phyloP scores from a whole-genome alignment of 2,797 vertebrate species.

The Tolypeutes matacus region DNA sequence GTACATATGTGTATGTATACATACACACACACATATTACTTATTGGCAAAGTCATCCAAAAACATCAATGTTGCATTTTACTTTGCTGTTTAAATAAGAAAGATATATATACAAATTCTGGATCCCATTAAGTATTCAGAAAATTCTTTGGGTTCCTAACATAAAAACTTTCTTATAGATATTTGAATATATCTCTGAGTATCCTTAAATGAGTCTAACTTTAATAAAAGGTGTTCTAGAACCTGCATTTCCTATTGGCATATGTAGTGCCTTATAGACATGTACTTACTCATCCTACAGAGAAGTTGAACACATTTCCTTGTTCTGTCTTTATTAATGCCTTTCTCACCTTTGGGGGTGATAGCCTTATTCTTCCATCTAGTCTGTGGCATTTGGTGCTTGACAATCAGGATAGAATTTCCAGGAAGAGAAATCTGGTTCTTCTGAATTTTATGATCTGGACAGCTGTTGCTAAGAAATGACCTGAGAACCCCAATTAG shows the following conservation, averaged over 20 bases:
- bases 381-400: slow-evolving; percentile 46
- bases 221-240: slow-evolving; percentile 33
- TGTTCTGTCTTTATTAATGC: not conserved
- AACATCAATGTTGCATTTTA: not conserved
- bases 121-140: slow-evolving; percentile 61
- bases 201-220: slow-evolving; percentile 56
- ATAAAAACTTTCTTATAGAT: slow-evolving; percentile 35
- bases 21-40: not conserved
- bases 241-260: not conserved
- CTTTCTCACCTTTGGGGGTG: not conserved
- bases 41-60: not conserved
- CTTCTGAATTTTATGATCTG: slow-evolving; percentile 60
- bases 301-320: slow-evolving; percentile 18
- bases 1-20: not conserved
- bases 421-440: slow-evolving; percentile 53
- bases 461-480: slow-evolving; percentile 64
- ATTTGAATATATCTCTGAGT: slow-evolving; percentile 28
- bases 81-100: slow-evolving; percentile 40
- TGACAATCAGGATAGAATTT: slow-evolving; percentile 49
- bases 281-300: not conserved
- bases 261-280: not conserved
- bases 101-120: slow-evolving; percentile 48
- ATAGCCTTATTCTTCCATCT: slow-evolving; percentile 54
- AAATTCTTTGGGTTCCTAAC: slow-evolving; percentile 15
- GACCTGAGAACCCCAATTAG: slow-evolving; percentile 54